Base-by-base conservation (phyloP, 2,797 vertebrate genomes). In the Limnodromus scolopaceus region DNA sequence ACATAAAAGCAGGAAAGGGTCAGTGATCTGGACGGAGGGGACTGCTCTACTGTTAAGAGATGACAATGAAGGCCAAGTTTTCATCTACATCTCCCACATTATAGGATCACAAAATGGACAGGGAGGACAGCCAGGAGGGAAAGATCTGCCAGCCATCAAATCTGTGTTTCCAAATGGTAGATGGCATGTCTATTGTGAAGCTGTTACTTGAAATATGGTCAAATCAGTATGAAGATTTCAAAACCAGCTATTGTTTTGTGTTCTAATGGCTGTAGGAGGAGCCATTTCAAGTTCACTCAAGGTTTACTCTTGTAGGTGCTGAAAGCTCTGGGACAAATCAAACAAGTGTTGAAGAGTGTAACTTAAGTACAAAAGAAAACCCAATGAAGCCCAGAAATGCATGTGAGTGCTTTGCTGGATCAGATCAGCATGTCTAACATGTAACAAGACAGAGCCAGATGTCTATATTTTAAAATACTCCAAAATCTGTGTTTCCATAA, bases 291-390 rank as follows among this genome's bases (percentile, higher is more conserved):
- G 38, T 78, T 87, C 46, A 65, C 30, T 51, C 34, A 80, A 68
- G 34, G n/a, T 87, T 85, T 94, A 27, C 32, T 54, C 20, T 68
- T 53, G 23, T 36, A 71, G 46, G 27, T 89, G 68, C 49, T 89
- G 55, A 86, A 83, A 80, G 46, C 32, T 71, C 79, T 81, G 68
- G 45, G 8, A 68, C 0, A 0, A 89, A 53, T 68, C 48, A 79
- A 93, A 45, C 23, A 53, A 48, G 28, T 77, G 39, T 51, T 84
- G 38, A 92, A 75, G 54, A 92, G 7, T 8, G 4, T 65, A 83
- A 66, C 7, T 57, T 55, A 71, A 72, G 36, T 36, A 58, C 27
- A 66, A 65, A 91, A 86, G 49, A 86, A 77, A 80, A 53, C 13
- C 15, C 2, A 1, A 6, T 71, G 64, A 64, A 89, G 53, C 28